Conservation (phyloP, 2,113 vertebrate species). For the Dipodomys merriami region DNA sequence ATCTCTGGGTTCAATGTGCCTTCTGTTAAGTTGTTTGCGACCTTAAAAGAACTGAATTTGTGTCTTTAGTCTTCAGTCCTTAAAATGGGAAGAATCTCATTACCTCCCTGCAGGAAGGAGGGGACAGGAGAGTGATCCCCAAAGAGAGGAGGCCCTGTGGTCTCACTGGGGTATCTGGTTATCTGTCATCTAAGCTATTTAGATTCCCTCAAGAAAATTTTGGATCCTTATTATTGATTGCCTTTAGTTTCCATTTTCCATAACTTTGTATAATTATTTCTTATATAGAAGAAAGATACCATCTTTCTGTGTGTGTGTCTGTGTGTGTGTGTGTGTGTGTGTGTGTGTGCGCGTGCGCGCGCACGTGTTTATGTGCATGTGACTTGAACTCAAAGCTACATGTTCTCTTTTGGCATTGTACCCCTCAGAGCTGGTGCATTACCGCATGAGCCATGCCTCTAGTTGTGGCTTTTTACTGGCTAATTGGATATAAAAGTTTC, state of each 20-base stretch:
- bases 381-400: no score
- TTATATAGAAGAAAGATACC: neutral
- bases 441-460: no score
- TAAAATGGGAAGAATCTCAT: neutral
- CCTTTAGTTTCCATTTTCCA: neutral
- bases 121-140: neutral
- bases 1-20: neutral
- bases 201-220: conserved; percentile 19
- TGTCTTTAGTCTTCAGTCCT: neutral
- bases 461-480: no score
- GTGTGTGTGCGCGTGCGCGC: no score
- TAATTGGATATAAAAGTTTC: no score
- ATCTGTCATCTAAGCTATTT: neutral
- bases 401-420: no score
- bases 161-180: neutral
- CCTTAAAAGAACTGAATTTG: no score
- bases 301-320: no score
- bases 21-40: no score
- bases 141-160: neutral
- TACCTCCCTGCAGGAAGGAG: neutral
- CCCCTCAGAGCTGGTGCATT: no score
- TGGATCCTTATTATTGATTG: neutral
- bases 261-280: neutral
- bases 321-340: no score
- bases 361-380: no score